A percentile compares a stretch with the other conserved stretches of the same genome.
phyloP scores from a whole-genome alignment of 2,888 invertebrate genomes.

The Phragmatobia fuliginosa region DNA sequence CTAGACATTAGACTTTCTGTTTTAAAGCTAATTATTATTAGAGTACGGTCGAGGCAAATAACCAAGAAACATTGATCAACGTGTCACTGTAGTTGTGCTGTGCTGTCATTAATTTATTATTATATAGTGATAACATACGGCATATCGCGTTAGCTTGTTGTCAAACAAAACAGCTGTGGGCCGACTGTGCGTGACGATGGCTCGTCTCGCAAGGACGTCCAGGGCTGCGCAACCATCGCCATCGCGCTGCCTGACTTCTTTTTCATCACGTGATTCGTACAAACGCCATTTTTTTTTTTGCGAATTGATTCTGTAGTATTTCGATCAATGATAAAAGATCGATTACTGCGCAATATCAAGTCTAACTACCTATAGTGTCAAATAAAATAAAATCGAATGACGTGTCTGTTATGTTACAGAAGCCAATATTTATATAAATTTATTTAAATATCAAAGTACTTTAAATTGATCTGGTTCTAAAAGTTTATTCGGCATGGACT shows the following conservation, averaged over 20 bases:
- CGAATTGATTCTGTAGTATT: slow-evolving; percentile 52
- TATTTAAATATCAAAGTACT: slow-evolving; percentile 1
- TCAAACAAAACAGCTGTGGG: slow-evolving; percentile 75
- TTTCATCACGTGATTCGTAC: slow-evolving; percentile 52
- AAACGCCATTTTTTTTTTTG: slow-evolving; percentile 50
- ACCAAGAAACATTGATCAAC: slow-evolving; percentile 23
- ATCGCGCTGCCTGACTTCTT: slow-evolving; percentile 49
- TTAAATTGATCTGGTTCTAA: neutral
- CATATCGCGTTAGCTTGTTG: slow-evolving; percentile 69
- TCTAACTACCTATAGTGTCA: slow-evolving; percentile 4
- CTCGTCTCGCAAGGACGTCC: slow-evolving; percentile 74
- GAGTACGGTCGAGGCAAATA: neutral
- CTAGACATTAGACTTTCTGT: slow-evolving; percentile 34
- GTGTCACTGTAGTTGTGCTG: slow-evolving; percentile 37
- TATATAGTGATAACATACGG: slow-evolving; percentile 53
- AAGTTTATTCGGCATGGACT: neutral
- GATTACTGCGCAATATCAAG: slow-evolving; percentile 55
- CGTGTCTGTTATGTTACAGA: slow-evolving; percentile 1
- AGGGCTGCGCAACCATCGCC: slow-evolving; percentile 54
- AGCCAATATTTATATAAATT: slow-evolving; percentile 1
- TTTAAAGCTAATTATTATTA: neutral
- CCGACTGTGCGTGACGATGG: slow-evolving; percentile 70
- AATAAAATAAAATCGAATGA: slow-evolving; percentile 1
- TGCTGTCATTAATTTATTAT: slow-evolving; percentile 39
- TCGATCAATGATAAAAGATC: slow-evolving; percentile 46